Base-by-base conservation (phyloP, 2,113 vertebrate species). In the Caretta caretta region DNA sequence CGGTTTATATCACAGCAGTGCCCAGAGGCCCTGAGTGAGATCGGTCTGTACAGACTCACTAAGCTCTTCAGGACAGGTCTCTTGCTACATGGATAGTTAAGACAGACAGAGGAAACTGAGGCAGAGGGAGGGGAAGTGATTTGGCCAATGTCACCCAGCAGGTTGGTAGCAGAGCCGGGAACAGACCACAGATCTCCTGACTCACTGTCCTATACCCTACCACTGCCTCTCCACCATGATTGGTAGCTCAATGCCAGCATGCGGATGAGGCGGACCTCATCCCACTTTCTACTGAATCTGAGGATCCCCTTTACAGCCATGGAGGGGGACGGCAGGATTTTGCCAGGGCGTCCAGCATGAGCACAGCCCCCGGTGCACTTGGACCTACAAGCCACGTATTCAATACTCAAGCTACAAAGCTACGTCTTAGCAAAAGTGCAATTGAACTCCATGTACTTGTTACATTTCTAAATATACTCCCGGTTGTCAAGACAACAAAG, bases 391-490 rank as follows among this genome's bases (percentile, higher is more conserved):
- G 98, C 98, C 98, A 98, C 97, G 98, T 98, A 98, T 98, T 97
- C 98, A 98, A 98, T 98, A 98, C 98, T 98, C 95, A 94, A 98
- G 97, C 98, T 98, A 96, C 97, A 97, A 98, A 98, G 98, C 98
- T 97, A 98, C 97, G 98, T 98, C 98, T 98, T 98, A 97, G 98
- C 97, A 98, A 98, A 98, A 98, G 98, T 98, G 98, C 98, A 98
- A 98, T 97, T 98, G 98, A 98, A 98, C 98, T 98, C 97, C 97
- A 96, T 98, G 98, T 98, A 98, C 98, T 98, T 98, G 98, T 98
- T 98, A 98, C 98, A 98, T 98, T 98, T 98, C 98, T 99, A 99
- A 99, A 99, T 99, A 99, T 98, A 99, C 97, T 95, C 97, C 65
- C 1, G 80, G 98, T 99, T 98, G 98, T 98, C 98, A 99, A 98